Conservation (phyloP, 2,888 invertebrate species). For the Craniophora ligustri region DNA sequence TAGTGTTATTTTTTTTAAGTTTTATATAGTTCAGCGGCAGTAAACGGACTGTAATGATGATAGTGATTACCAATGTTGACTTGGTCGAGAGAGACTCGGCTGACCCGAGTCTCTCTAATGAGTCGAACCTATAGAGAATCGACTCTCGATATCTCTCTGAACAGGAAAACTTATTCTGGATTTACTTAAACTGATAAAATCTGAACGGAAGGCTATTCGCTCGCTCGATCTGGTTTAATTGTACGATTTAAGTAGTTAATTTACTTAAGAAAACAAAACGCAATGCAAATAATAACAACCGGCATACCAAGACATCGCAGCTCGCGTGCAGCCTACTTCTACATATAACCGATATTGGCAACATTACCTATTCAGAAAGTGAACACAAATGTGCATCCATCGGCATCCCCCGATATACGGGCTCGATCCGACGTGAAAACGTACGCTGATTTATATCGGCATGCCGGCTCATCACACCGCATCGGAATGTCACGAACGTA, state of each 20-base stretch:
- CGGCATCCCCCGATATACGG: constrained; percentile 22
- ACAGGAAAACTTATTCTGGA: too few relatives aligned
- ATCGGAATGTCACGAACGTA: constrained; percentile 46
- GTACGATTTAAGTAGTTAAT: not conserved
- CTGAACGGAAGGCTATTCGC: too few relatives aligned
- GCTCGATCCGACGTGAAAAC: constrained; percentile 20
- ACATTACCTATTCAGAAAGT: constrained; percentile 43
- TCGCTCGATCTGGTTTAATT: too few relatives aligned
- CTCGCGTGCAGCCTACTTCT: constrained; percentile 41
- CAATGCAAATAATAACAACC: constrained; percentile 8
- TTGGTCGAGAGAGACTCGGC: too few relatives aligned
- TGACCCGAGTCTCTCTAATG: too few relatives aligned
- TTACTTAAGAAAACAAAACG: constrained; percentile 7
- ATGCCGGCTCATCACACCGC: constrained; percentile 37
- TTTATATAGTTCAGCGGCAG: too few relatives aligned
- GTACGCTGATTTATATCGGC: constrained; percentile 24
- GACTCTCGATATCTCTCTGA: too few relatives aligned
- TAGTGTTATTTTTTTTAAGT: too few relatives aligned
- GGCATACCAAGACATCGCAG: constrained; percentile 8
- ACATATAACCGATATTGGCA: constrained; percentile 13
- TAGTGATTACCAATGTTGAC: too few relatives aligned
- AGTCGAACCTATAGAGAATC: too few relatives aligned
- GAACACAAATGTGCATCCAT: constrained; percentile 28
- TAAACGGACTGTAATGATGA: too few relatives aligned
- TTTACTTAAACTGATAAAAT: too few relatives aligned